Base-by-base conservation (phyloP, 1,140 invertebrate genomes). In the Cyclargus thomasi region DNA sequence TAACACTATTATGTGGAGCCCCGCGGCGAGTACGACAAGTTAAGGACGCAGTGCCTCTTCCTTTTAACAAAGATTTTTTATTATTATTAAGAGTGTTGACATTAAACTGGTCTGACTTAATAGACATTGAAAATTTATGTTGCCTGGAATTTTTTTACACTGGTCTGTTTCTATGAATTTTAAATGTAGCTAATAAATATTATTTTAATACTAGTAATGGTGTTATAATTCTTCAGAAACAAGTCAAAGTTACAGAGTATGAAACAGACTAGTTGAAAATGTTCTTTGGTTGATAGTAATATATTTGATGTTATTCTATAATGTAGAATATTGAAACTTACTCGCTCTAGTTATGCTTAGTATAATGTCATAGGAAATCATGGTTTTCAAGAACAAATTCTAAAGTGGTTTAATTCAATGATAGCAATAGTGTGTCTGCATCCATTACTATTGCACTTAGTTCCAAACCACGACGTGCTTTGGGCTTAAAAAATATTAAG, bases 1-100 rank as follows among this genome's bases (percentile, higher is more conserved):
- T 90, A 90, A 85, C 65, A 64, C 55, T 67, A 4, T 21, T 11
- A n/a, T 1, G 55, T 18, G 18, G 53, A 17, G 55, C 55, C 10
- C 10, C 1, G 20, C 55, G 23, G 67, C 53, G 65, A 59, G 62
- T 63, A 65, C 67, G 68, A 53, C 57, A 57, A 67, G 69, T 68
- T 29, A 16, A 18, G 36, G 70, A 64, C 53, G 69, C 53, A 53
- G 80, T 80, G 83, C 83, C 81, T 81, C 77, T 67, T 29, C 65
- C 70, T 72, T 77, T 75, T 63, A 55, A 55, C 55, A 59, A 59
- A 59, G 18, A 59, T 20, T 59, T 59, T 59, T 59, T 59, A 47
- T 47, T 47, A 47, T 11, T 59, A 59, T 21, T 59, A 59, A 20
- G 55, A 21, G 17, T 59, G 55, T 22, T 59, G 55, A 59, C 55